Base-by-base conservation (phyloP, 2,888 invertebrate species). In the Noctua fimbriata region DNA sequence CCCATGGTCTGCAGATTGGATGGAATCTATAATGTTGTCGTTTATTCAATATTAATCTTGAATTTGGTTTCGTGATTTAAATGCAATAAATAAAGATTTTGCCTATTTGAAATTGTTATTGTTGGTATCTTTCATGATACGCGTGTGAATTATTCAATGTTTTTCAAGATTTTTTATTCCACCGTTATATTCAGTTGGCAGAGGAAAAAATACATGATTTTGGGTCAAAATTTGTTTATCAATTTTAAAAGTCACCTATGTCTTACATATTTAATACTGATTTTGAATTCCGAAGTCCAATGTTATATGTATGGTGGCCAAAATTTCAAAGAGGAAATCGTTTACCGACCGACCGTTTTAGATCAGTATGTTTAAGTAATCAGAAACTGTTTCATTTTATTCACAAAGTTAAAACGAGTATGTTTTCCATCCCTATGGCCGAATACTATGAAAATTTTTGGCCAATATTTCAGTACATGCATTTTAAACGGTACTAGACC, bases 261-360 rank as follows among this genome's bases (percentile, higher is more conserved):
- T 70, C 24, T 79, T 78, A 67, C 75, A 84, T 86, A 88, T 86
- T 81, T 76, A 78, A 47, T 71, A 49, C 49, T 69, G 66, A 77
- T 76, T 87, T 79, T 77, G 70, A 58, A 81, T 89, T 84, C 76
- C 63, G 73, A 84, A 89, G 80, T 89, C 52, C 86, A 79, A 89
- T 84, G 88, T 86, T 84, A 84, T 82, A 79, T 81, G 78, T 63
- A 88, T 86, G 78, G 78, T 79, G 71, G 71, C 79, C 55, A 77
- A 78, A 80, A 89, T 76, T 47, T 66, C 24, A 58, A 79, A 60
- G 28, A 71, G 41, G 52, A 76, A 71, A 60, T 71, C 12, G 49
- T 1, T 75, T 24, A 74, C 24, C 47, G 12, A 9, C n/a, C 67
- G 14, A 60, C 18, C 44, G 24, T 52, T 75, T 81, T 79, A 65